Evolutionary conservation across 1,140 invertebrate species (phyloP).

Genomic region (Ooceraea biroi): DNA sequence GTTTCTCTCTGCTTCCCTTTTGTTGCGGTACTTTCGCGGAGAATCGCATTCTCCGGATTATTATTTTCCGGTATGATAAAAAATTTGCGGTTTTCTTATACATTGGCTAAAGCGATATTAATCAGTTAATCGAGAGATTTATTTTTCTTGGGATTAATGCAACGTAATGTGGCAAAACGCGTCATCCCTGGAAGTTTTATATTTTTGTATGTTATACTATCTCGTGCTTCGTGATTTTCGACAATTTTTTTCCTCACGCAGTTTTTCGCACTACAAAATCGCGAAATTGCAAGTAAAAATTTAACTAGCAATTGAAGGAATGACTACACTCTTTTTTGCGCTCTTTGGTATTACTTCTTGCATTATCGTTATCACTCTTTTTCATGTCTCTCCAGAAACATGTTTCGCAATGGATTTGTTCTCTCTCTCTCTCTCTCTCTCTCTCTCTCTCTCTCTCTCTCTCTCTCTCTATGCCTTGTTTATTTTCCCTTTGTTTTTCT

Average conservation of each 20-base stretch:
- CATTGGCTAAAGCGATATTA: no score
- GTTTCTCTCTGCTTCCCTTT: no score
- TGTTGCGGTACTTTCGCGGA: no score
- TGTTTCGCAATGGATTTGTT: not conserved
- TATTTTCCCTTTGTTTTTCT: slow-evolving; percentile 32
- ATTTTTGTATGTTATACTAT: not conserved
- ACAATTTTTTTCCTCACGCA: not conserved
- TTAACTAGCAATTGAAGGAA: not conserved
- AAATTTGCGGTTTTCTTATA: no score
- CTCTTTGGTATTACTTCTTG: not conserved
- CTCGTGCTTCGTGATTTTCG: not conserved
- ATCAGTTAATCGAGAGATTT: no score
- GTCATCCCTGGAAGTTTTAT: no score
- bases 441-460: not conserved
- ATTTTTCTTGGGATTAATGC: no score
- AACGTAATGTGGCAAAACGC: no score
- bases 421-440: not conserved
- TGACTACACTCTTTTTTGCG: not conserved
- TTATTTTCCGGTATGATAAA: no score
- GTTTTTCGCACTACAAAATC: not conserved
- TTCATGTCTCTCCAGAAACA: not conserved
- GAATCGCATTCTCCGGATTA: no score
- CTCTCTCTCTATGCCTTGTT: not conserved
- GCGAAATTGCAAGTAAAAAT: not conserved
- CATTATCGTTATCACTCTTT: not conserved